A percentile compares a stretch with the other conserved stretches of the same genome.
Evolutionary conservation across 2,888 invertebrate genomes (phyloP).

Genomic region (Ischnura elegans): DNA sequence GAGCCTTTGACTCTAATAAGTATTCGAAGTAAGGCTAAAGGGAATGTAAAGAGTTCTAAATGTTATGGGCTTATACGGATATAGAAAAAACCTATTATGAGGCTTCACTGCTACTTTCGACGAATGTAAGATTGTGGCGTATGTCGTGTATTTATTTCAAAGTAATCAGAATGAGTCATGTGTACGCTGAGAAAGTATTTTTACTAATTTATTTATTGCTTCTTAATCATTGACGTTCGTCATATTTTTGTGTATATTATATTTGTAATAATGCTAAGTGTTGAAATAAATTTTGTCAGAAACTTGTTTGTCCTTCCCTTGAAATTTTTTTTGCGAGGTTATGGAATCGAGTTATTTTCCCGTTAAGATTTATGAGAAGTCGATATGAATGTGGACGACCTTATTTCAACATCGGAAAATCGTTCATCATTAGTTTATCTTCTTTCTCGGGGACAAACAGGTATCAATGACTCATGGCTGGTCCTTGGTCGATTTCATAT

Average conservation of each 20-base stretch:
- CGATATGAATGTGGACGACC: no score
- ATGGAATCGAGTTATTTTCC: background rate
- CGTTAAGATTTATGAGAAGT: background rate
- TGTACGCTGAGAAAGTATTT: background rate
- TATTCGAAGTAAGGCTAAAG: background rate
- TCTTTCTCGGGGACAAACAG: no score
- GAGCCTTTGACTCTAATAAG: background rate
- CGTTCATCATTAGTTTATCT: no score
- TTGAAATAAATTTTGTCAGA: background rate
- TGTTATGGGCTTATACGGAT: background rate
- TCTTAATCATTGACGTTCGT: background rate
- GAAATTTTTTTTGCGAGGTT: background rate
- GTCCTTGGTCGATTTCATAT: no score
- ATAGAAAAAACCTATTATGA: background rate
- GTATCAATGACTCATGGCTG: no score
- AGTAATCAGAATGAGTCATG: background rate
- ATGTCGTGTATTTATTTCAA: slow-evolving; percentile 8
- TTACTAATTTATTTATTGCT: slow-evolving; percentile 23
- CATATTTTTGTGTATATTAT: background rate
- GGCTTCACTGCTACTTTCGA: background rate
- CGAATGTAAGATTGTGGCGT: background rate
- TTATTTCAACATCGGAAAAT: no score
- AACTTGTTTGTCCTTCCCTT: background rate
- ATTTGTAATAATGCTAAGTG: background rate
- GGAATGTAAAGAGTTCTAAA: background rate